A percentile compares a stretch with the other conserved stretches of the same genome.
These are phyloP conservation scores for Chromoteleia sp. DNA, from an alignment of 2,888 invertebrate genomes.

Conservation along the genomic window DNA sequence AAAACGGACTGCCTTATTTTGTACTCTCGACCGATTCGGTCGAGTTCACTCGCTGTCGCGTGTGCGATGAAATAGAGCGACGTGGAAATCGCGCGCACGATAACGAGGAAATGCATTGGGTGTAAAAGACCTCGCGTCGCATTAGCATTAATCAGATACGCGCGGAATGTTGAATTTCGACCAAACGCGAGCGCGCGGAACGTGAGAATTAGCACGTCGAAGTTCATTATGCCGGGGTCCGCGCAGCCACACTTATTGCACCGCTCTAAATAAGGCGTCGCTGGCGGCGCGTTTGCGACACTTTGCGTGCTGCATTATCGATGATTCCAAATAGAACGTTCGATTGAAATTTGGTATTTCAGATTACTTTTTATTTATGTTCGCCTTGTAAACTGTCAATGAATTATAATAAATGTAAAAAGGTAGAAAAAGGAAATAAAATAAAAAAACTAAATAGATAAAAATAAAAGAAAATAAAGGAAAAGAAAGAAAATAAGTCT, in stretches of 20 bases:
- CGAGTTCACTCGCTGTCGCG: background rate
- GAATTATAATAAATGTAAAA: too few species aligned
- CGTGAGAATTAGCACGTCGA: slow-evolving; percentile 55
- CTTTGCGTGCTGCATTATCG: too few species aligned
- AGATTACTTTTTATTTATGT: too few species aligned
- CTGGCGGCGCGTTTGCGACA: background rate
- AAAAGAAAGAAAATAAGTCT: too few species aligned
- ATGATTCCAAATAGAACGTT: too few species aligned
- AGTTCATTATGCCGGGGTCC: slow-evolving; percentile 20
- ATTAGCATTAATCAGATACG: slow-evolving; percentile 37
- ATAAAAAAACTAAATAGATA: too few species aligned
- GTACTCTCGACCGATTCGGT: background rate
- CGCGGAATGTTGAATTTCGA: slow-evolving; percentile 44
- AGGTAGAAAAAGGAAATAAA: too few species aligned
- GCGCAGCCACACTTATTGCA: slow-evolving; percentile 13
- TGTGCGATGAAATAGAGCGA: slow-evolving; percentile 28
- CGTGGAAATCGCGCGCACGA: slow-evolving; percentile 36
- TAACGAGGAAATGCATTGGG: slow-evolving; percentile 44
- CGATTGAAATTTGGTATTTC: too few species aligned
- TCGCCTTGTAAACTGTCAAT: too few species aligned
- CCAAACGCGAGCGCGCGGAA: slow-evolving; percentile 20
- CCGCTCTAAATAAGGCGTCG: slow-evolving; percentile 6
- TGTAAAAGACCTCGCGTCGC: slow-evolving; percentile 42
- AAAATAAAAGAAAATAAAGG: too few species aligned
- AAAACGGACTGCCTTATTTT: too few species aligned